These are phyloP conservation scores for Periophthalmus magnuspinnatus DNA, from an alignment of 2,797 vertebrate genomes.

Conservation along the genomic window DNA sequence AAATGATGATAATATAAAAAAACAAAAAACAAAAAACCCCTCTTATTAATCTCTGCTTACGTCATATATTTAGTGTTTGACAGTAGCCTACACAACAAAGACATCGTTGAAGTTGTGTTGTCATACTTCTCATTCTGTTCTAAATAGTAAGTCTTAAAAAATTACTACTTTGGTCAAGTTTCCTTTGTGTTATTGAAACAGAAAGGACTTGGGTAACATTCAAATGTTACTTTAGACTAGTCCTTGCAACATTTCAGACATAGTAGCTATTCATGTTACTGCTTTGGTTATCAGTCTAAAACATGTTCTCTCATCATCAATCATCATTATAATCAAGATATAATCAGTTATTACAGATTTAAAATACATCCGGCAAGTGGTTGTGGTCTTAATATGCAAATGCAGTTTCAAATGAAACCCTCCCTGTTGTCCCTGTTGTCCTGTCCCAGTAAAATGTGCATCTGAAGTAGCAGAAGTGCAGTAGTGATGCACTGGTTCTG, in stretches of 20 bases:
- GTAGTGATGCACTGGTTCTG: constrained; percentile 32
- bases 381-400: too few relatives aligned
- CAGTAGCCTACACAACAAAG: not conserved
- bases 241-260: not conserved
- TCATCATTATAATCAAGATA: too few relatives aligned
- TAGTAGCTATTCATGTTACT: not conserved
- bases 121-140: not conserved
- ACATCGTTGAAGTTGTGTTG: not conserved
- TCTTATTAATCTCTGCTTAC: too few relatives aligned
- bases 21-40: too few relatives aligned
- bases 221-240: not conserved
- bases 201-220: not conserved
- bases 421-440: too few relatives aligned
- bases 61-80: not conserved
- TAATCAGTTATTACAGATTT: too few relatives aligned
- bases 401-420: too few relatives aligned
- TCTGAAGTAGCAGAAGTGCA: constrained; percentile 14
- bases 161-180: not conserved
- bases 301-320: too few relatives aligned
- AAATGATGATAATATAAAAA: not conserved
- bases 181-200: not conserved
- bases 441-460: not conserved
- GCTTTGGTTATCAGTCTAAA: not conserved
- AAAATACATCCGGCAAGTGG: too few relatives aligned
- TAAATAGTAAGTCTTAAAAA: constrained; percentile 4